These are phyloP conservation scores for Epinephelus malabaricus DNA, from an alignment of 2,797 vertebrate species.

Conservation along the genomic window DNA sequence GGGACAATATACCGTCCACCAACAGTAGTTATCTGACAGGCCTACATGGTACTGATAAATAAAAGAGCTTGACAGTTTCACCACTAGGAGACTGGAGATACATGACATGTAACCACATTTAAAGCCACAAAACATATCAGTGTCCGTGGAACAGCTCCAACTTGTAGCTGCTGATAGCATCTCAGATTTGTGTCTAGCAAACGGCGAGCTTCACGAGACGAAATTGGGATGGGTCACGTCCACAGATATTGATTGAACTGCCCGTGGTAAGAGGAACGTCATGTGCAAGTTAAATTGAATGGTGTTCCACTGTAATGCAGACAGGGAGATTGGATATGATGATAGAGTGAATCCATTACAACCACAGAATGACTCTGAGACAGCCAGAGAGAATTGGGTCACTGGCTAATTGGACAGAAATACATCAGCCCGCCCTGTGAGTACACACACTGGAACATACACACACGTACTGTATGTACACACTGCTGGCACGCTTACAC, in stretches of 20 bases:
- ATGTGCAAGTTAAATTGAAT: conserved; percentile 59
- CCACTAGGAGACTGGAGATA: conserved; percentile 1
- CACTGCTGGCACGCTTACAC: conserved; percentile 7
- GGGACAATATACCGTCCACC: too few species aligned
- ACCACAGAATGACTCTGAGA: conserved; percentile 67
- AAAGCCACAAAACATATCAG: conserved; percentile 2
- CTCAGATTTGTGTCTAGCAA: conserved; percentile 7
- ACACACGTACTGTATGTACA: conserved; percentile 18
- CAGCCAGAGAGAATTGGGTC: conserved; percentile 79
- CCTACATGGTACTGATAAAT: background rate
- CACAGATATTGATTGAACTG: conserved; percentile 64
- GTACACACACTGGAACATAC: conserved; percentile 7
- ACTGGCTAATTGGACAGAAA: conserved; percentile 80
- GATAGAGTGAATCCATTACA: conserved; percentile 77
- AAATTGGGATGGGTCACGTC: conserved; percentile 10
- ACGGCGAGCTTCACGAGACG: background rate
- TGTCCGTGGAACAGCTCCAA: conserved; percentile 7
- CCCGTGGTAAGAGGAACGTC: conserved; percentile 60
- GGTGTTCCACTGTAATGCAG: conserved; percentile 59
- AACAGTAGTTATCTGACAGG: too few species aligned
- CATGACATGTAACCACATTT: background rate
- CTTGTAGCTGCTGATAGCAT: conserved; percentile 31
- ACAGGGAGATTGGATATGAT: conserved; percentile 72
- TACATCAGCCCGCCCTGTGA: conserved; percentile 60
- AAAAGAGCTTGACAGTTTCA: background rate